These are phyloP conservation scores for Protaetia brevitarsis DNA, from an alignment of 1,140 invertebrate species.

Conservation along the genomic window DNA sequence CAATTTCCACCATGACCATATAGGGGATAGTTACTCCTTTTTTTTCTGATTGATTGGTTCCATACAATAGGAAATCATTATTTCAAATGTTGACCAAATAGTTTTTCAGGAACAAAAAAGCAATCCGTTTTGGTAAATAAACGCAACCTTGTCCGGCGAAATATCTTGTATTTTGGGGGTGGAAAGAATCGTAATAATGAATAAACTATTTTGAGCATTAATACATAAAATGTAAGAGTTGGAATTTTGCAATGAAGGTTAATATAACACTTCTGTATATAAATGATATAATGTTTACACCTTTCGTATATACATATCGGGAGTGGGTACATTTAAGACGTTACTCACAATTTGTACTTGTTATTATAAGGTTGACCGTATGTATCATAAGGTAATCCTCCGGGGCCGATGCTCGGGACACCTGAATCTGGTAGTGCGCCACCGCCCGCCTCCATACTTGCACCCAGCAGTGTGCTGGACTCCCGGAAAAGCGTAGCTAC, in stretches of 20 bases:
- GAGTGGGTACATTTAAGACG: constrained; percentile 15
- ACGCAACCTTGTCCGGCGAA: too few relatives aligned
- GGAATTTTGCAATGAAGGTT: background rate
- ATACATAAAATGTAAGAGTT: too few relatives aligned
- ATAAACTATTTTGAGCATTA: too few relatives aligned
- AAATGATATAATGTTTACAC: constrained; percentile 38
- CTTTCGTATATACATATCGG: constrained; percentile 28
- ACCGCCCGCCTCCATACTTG: constrained; percentile 55
- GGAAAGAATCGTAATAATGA: too few relatives aligned
- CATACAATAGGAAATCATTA: too few relatives aligned
- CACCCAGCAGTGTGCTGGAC: constrained; percentile 64
- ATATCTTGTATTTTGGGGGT: too few relatives aligned
- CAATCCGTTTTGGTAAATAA: too few relatives aligned
- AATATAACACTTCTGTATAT: constrained; percentile 5
- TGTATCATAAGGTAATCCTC: constrained; percentile 44
- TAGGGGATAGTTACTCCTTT: too few relatives aligned
- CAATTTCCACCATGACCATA: too few relatives aligned
- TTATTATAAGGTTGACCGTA: constrained; percentile 46
- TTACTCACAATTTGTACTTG: constrained; percentile 50
- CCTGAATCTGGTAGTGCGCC: constrained; percentile 40
- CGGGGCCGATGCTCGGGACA: constrained; percentile 36
- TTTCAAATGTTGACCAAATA: too few relatives aligned
- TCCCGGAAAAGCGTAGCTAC: constrained; percentile 68
- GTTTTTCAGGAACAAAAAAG: too few relatives aligned
- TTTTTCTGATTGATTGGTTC: too few relatives aligned